Base-by-base conservation (phyloP, 2,888 invertebrate species). In the Apamea sordens region DNA sequence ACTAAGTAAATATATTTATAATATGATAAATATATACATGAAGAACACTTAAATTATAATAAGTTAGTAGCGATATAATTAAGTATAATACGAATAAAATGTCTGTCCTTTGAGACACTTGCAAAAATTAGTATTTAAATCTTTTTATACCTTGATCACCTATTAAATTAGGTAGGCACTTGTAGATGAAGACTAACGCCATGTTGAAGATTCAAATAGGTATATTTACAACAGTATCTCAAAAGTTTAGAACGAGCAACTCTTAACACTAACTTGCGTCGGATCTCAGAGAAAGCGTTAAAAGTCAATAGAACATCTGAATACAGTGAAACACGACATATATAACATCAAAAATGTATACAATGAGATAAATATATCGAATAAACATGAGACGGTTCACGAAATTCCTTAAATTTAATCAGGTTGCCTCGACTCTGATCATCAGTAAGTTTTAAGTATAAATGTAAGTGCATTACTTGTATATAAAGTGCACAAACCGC, bases 401-500 rank as follows among this genome's bases (percentile, higher is more conserved):
- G 79, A 82, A 85, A 89, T 85, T 84, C 80, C 90, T 93, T 94
- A 94, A 92, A 61, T 69, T 84, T 93, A 93, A 92, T 95, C 95
- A 96, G 96, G 95, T 96, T 95, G 32, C 86, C 87, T 91, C 76
- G 96, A 96, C 96, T 96, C 95, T 93, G 95, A 94, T 89, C 85
- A 82, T 82, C 11, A 56, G 36, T 79, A 74, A 59, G 44, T 36
- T 69, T 70, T 72, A 82, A 73, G 72, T 71, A 79, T 76, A 76
- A 7, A 59, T 41, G 75, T 76, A 82, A 68, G 87, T 89, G 86
- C 85, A 82, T 79, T 86, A 83, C 77, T 86, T 86, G 73, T 83
- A 81, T 83, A 81, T 88, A 88, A 85, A 68, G 84, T 89, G 88
- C 84, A 79, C 53, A 77, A 86, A 77, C 73, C 36, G 65, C 82